Conservation (phyloP, 2,797 vertebrate genomes). For the Loriculus beryllinus region DNA sequence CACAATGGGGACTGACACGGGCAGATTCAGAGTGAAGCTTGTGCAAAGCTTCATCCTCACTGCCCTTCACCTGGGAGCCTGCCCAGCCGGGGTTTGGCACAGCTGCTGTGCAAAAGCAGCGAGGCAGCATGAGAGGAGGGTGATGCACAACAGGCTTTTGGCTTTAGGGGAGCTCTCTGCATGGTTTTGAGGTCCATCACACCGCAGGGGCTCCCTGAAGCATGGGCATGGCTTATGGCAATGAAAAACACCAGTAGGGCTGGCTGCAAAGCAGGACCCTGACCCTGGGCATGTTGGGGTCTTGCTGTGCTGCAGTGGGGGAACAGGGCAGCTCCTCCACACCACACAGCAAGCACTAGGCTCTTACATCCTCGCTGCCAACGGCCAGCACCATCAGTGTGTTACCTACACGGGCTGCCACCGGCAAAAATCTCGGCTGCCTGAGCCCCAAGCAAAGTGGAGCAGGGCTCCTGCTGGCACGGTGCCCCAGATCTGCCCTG, state of each 20-base stretch:
- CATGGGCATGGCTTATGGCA: rapidly evolving
- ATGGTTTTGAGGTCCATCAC: not conserved
- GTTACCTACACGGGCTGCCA: rapidly evolving
- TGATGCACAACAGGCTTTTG: not conserved
- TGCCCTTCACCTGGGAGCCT: not conserved
- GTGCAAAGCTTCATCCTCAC: not conserved
- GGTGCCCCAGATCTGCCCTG: constrained; percentile 2
- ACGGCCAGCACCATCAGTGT: rapidly evolving
- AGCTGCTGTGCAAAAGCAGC: not conserved
- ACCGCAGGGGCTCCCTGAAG: not conserved
- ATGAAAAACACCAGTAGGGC: not conserved
- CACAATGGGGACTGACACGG: not conserved
- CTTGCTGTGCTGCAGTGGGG: rapidly evolving
- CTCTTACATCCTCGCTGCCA: not conserved
- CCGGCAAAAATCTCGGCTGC: not conserved
- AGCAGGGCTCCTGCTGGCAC: rapidly evolving
- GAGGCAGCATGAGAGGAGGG: rapidly evolving
- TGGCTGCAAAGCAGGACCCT: not conserved
- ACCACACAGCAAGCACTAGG: rapidly evolving
- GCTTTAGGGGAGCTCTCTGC: not conserved
- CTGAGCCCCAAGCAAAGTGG: rapidly evolving
- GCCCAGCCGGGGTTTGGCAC: not conserved
- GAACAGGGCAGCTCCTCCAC: not conserved
- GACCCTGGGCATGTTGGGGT: rapidly evolving
- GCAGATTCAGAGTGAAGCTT: not conserved